These are phyloP conservation scores for Ginglymostoma cirratum DNA, from an alignment of 2,113 vertebrate species.

Conservation along the genomic window DNA sequence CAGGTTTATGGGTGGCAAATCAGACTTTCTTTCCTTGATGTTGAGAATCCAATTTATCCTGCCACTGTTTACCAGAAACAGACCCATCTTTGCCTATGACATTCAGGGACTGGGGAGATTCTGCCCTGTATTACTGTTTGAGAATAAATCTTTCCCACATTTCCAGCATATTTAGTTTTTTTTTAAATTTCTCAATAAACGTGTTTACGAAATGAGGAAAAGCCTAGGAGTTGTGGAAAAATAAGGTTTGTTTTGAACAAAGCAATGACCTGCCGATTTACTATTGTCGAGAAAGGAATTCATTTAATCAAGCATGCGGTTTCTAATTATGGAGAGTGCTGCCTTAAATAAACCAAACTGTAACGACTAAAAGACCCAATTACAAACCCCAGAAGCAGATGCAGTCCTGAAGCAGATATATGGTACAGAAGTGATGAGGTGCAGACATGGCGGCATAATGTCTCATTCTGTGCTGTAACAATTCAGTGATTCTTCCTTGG, in stretches of 20 bases:
- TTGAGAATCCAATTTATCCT: too few relatives aligned
- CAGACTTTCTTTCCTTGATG: too few relatives aligned
- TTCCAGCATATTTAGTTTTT: not conserved
- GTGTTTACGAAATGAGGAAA: too few relatives aligned
- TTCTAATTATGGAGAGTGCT: not conserved
- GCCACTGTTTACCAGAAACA: too few relatives aligned
- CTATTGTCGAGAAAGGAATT: not conserved
- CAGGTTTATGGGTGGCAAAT: too few relatives aligned
- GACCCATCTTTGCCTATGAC: too few relatives aligned
- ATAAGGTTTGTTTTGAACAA: not conserved
- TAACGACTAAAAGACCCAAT: not conserved
- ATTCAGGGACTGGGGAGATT: too few relatives aligned
- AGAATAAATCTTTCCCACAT: not conserved
- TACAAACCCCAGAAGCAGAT: not conserved
- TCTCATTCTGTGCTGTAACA: not conserved
- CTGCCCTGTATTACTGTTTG: not conserved
- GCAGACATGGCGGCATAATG: not conserved
- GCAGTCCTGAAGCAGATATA: not conserved
- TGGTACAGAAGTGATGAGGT: not conserved
- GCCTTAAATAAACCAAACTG: not conserved
- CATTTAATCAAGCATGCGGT: not conserved
- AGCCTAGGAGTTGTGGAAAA: not conserved
- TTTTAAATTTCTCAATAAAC: not conserved
- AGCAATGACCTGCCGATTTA: not conserved
- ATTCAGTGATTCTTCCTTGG: not conserved